These are phyloP conservation scores for Galendromus occidentalis DNA, from an alignment of 1,140 invertebrate genomes.

Conservation along the genomic window DNA sequence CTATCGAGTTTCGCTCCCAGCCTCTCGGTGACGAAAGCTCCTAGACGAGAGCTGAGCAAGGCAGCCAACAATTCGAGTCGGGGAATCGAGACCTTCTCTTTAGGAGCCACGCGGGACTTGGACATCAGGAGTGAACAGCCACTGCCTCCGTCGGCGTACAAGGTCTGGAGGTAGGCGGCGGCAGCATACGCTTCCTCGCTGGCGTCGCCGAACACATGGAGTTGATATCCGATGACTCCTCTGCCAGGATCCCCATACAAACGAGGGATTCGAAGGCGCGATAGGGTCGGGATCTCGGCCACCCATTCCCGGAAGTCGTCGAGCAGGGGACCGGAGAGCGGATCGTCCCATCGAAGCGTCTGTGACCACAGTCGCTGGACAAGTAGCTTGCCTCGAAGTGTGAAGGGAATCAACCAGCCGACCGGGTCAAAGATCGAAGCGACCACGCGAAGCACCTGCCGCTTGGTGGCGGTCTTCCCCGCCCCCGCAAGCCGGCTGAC, in stretches of 20 bases:
- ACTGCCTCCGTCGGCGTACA: background rate
- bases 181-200: conserved; percentile 16
- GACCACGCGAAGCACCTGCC: conserved; percentile 14
- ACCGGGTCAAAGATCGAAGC: conserved; percentile 18
- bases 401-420: conserved; percentile 15
- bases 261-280: background rate
- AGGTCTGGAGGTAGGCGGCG: conserved; percentile 10
- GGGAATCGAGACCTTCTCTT: conserved; percentile 11
- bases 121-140: background rate
- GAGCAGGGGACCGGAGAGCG: conserved; percentile 3
- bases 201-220: conserved; percentile 17
- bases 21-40: background rate
- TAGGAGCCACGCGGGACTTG: conserved; percentile 14
- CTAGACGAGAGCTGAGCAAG: conserved; percentile 5
- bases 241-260: background rate
- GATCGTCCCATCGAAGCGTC: conserved; percentile 17
- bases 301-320: conserved; percentile 13
- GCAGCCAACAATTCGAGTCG: conserved; percentile 10
- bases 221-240: background rate
- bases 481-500: background rate
- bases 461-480: conserved; percentile 13
- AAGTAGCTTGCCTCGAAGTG: conserved; percentile 15
- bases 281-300: background rate
- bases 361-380: conserved; percentile 16
- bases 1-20: background rate